Percentiles rank a stretch among this genome's conserved stretches.
phyloP scores from a whole-genome alignment of 2,888 invertebrate species.

The Noctua janthe region DNA sequence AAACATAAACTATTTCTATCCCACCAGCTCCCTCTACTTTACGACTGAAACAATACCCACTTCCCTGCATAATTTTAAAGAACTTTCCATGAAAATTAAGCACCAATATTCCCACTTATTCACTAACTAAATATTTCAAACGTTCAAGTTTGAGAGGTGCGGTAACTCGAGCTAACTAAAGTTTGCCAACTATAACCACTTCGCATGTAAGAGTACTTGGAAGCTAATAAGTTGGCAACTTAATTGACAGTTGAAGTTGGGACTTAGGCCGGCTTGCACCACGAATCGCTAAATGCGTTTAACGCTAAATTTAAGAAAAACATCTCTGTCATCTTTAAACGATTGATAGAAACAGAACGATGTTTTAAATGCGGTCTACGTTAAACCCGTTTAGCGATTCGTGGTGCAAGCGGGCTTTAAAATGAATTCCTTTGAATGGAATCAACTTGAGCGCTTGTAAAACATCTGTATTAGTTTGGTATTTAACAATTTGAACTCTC shows the following conservation, averaged over 20 bases:
- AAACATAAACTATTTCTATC: neutral
- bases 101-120: slow-evolving; percentile 59
- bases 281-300: no score
- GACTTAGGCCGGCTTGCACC: slow-evolving; percentile 10
- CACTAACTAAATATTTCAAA: slow-evolving; percentile 65
- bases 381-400: no score
- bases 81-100: slow-evolving; percentile 58
- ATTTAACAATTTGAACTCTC: no score
- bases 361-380: no score
- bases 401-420: neutral
- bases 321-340: no score
- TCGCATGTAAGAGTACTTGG: slow-evolving; percentile 55
- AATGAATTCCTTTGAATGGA: slow-evolving; percentile 31
- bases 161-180: slow-evolving; percentile 59
- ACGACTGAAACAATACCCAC: neutral
- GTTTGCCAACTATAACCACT: slow-evolving; percentile 65
- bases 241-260: slow-evolving; percentile 65
- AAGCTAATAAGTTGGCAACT: slow-evolving; percentile 60
- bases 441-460: neutral
- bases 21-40: neutral
- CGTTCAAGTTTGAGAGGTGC: slow-evolving; percentile 57
- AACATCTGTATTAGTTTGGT: no score
- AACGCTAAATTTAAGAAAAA: no score
- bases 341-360: no score
- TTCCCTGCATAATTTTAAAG: slow-evolving; percentile 33